phyloP scores from a whole-genome alignment of 2,888 invertebrate genomes.

The Cephus spinipes region DNA sequence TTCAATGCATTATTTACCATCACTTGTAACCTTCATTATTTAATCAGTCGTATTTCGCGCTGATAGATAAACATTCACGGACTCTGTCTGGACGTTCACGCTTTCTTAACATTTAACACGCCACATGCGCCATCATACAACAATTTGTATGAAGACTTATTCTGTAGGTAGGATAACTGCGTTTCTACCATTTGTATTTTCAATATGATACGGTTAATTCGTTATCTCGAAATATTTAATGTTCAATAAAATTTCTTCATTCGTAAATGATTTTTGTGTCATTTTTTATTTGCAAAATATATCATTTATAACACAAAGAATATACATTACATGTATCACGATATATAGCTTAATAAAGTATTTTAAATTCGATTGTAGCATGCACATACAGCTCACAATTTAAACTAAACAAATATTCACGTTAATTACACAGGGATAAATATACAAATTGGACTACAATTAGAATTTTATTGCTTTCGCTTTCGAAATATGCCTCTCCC shows the following conservation, averaged over 20 bases:
- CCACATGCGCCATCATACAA: not conserved
- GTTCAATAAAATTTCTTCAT: not conserved
- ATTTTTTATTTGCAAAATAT: not conserved
- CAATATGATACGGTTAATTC: not conserved
- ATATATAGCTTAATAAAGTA: not conserved
- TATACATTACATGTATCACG: not conserved
- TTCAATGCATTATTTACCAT: not conserved
- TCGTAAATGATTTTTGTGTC: not conserved
- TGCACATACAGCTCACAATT: not conserved
- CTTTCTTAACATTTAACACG: not conserved
- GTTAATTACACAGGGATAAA: not conserved
- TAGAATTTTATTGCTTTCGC: not conserved
- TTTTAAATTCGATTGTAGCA: not conserved
- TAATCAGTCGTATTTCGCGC: not conserved
- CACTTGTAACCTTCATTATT: not conserved
- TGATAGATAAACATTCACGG: not conserved
- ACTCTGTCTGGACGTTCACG: not conserved
- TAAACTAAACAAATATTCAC: not conserved
- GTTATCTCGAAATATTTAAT: not conserved
- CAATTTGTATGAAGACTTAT: not conserved
- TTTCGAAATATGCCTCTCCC: not conserved
- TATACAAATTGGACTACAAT: not conserved
- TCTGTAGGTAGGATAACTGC: not conserved
- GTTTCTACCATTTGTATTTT: not conserved
- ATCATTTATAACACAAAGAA: not conserved